phyloP scores from a whole-genome alignment of 2,797 vertebrate species.

The Sebastes miniatus region DNA sequence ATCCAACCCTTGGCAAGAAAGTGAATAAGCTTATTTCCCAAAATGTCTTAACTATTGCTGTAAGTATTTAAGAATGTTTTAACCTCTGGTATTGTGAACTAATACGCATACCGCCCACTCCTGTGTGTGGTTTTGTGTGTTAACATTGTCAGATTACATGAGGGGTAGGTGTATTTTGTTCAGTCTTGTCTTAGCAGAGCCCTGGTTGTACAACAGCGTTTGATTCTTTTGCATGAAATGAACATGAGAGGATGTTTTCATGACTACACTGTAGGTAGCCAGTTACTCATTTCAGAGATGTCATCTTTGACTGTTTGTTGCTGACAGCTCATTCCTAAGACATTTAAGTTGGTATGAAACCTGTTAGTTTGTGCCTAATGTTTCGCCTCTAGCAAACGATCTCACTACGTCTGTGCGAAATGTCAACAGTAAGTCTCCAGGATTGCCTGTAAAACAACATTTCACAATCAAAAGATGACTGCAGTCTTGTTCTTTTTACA shows the following conservation, averaged over 20 bases:
- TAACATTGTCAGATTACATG: background rate
- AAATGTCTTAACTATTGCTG: slow-evolving; percentile 11
- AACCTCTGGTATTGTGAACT: slow-evolving; percentile 8
- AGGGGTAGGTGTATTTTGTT: slow-evolving; percentile 18
- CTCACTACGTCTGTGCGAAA: slow-evolving; percentile 8
- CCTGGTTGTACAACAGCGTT: slow-evolving; percentile 5
- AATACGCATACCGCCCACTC: slow-evolving; percentile 17
- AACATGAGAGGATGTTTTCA: slow-evolving; percentile 18
- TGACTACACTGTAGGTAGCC: background rate
- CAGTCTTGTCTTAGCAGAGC: background rate
- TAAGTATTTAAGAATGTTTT: background rate
- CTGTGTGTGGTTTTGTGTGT: slow-evolving; percentile 17
- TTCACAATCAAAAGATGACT: slow-evolving; percentile 35
- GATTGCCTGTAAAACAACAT: slow-evolving; percentile 10
- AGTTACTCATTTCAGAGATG: background rate
- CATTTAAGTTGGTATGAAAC: background rate
- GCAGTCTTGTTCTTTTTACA: slow-evolving; percentile 30
- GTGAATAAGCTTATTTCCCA: background rate
- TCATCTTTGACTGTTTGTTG: background rate
- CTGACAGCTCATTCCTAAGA: background rate
- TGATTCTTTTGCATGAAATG: slow-evolving; percentile 21
- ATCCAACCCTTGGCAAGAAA: background rate
- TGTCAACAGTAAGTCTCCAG: slow-evolving; percentile 10
- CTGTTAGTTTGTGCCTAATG: background rate
- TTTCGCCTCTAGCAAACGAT: background rate